Percentiles rank a stretch among this genome's conserved stretches.
Evolutionary conservation across 2,113 vertebrate species (phyloP).

Genomic region (Daubentonia madagascariensis): DNA sequence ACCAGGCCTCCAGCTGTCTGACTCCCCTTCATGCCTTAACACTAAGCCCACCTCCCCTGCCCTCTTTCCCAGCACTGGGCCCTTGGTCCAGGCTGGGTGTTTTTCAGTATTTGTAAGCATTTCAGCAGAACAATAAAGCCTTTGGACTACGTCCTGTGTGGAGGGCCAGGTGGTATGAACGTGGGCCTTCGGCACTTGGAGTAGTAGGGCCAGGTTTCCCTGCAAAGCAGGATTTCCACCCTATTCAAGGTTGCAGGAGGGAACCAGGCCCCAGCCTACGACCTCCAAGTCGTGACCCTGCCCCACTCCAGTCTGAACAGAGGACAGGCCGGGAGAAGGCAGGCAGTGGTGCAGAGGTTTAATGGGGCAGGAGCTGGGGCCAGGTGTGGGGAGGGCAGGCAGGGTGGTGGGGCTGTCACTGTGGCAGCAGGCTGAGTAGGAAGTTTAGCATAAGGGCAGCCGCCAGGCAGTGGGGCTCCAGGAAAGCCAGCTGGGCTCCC

Average conservation of each 20-base stretch:
- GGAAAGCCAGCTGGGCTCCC: background rate
- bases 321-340: background rate
- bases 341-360: background rate
- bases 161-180: background rate
- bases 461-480: background rate
- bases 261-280: background rate
- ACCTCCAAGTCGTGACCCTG: background rate
- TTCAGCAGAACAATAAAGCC: constrained; percentile 75
- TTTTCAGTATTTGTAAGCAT: constrained; percentile 73
- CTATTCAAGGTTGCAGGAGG: background rate
- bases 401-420: background rate
- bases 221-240: background rate
- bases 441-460: background rate
- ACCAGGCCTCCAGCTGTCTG: background rate
- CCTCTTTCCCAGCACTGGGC: background rate
- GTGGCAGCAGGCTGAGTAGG: background rate
- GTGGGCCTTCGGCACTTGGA: accelerated
- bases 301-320: accelerated
- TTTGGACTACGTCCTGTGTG: constrained; percentile 60
- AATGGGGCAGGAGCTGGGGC: background rate
- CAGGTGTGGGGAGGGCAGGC: background rate
- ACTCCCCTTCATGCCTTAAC: constrained; percentile 72
- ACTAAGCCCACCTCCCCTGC: constrained; percentile 55
- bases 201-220: background rate
- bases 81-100: background rate